phyloP scores from a whole-genome alignment of 2,113 vertebrate genomes.

The Meles meles region DNA sequence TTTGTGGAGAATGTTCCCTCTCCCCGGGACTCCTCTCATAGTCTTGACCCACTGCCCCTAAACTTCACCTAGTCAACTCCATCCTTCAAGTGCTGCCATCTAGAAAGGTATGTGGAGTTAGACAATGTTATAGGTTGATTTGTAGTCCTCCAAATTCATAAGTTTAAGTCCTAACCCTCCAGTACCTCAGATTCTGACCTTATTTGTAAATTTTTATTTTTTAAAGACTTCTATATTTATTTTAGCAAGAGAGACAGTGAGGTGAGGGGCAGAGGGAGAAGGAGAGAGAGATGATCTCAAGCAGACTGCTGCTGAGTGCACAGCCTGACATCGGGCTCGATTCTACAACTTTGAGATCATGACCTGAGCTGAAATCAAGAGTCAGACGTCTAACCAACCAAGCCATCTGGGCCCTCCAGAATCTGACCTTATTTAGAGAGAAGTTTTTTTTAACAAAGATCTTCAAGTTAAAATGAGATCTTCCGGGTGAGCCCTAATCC shows the following conservation, averaged over 20 bases:
- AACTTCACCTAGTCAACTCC: background rate
- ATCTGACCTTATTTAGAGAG: background rate
- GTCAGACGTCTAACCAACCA: background rate
- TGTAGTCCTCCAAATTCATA: background rate
- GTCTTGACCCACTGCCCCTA: background rate
- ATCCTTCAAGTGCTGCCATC: background rate
- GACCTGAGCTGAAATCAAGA: background rate
- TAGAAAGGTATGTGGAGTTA: background rate
- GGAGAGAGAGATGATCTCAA: background rate
- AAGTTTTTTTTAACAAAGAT: background rate
- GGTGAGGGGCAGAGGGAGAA: background rate
- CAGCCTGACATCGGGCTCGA: background rate
- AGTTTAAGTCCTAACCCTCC: background rate
- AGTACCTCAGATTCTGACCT: background rate
- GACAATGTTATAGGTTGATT: background rate
- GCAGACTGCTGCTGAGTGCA: background rate
- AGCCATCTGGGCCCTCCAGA: background rate
- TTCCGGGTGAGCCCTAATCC: background rate
- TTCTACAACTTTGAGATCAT: background rate
- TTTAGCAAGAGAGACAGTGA: background rate
- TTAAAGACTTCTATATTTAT: background rate
- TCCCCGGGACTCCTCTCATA: background rate
- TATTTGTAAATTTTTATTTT: background rate
- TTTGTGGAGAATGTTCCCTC: too few relatives aligned
- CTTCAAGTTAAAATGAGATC: background rate